Percentiles rank a stretch among this genome's conserved stretches.
These are phyloP conservation scores for Spea bombifrons DNA, from an alignment of 2,113 vertebrate species.

Conservation along the genomic window DNA sequence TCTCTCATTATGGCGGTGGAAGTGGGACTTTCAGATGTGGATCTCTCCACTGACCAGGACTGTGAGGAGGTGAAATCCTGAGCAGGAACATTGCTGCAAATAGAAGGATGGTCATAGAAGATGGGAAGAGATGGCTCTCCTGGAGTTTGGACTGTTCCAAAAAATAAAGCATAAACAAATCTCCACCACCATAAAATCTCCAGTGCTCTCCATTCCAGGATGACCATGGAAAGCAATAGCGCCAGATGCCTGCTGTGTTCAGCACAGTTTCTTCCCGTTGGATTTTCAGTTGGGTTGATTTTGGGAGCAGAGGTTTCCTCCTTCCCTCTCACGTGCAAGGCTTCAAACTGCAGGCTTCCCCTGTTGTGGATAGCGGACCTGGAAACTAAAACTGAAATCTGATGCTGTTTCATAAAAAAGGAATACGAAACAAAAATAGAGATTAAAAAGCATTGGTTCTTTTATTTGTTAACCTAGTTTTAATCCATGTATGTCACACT, in stretches of 20 bases:
- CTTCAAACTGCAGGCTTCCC: conserved; percentile 44
- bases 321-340: conserved; percentile 47
- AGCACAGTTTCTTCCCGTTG: conserved; percentile 54
- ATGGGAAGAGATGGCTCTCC: conserved; percentile 51
- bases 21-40: conserved; percentile 78
- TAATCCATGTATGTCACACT: conserved; percentile 1
- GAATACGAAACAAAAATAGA: conserved; percentile 25
- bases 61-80: conserved; percentile 83
- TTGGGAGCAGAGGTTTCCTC: conserved; percentile 50
- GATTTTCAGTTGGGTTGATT: conserved; percentile 49
- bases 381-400: conserved; percentile 46
- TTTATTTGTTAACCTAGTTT: conserved; percentile 44
- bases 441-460: conserved; percentile 26
- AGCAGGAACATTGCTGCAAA: conserved; percentile 50
- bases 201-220: conserved; percentile 57
- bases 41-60: conserved; percentile 82
- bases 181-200: conserved; percentile 54
- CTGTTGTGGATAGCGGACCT: conserved; percentile 52
- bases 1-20: conserved; percentile 83
- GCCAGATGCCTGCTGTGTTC: conserved; percentile 58
- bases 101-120: conserved; percentile 46
- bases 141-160: conserved; percentile 54
- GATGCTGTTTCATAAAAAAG: conserved; percentile 42
- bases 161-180: conserved; percentile 55
- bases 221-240: conserved; percentile 69